Base-by-base conservation (phyloP, 2,113 vertebrate species). In the Stictonetta naevosa region DNA sequence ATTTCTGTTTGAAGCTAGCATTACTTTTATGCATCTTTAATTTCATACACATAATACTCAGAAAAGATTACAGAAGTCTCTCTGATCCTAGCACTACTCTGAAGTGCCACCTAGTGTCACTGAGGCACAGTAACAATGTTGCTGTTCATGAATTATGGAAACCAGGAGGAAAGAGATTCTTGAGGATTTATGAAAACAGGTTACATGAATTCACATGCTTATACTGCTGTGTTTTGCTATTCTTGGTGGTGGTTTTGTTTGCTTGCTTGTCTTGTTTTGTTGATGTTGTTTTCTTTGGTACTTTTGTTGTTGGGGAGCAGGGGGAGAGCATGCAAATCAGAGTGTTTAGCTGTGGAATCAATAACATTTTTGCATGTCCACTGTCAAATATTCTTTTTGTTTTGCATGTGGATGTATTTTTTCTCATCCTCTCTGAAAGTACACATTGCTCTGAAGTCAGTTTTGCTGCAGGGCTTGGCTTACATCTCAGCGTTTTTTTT, bases 81-180 rank as follows among this genome's bases (percentile, higher is more conserved):
- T 85, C 22, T 29, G 25, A 75, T 86, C 18, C 33, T 79, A 93
- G 7, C 18, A 13, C 79, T 96, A 90, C 88, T 92, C 96, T 88
- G 72, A 96, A 92, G 83, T 96, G 96, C 95, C 95, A 96, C 75
- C 95, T 97, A 96, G 93, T 86, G 95, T 92, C 86, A 78, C 28
- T 20, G 56, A 81, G 13, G 22, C 28, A 83, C 62, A 77, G 33
- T 14, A 73, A 78, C 68, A 71, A 86, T 77, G 10, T 59, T 55
- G 23, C 13, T 48, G 5, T 16, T 76, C 48, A 31, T 5, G 8
- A 17, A 83, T 8, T 53, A 33, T 69, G 46, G 90, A 95, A 92
- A 46, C 2, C 11, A 56, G 25, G 42, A 73, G 14, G 7, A 59
- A 75, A 56, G 19, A 6, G 11, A 8, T 59, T 92, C 40, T 3